phyloP scores from a whole-genome alignment of 53 echinoderm and acorn worm genomes.

The Hippasteria phrygiana region DNA sequence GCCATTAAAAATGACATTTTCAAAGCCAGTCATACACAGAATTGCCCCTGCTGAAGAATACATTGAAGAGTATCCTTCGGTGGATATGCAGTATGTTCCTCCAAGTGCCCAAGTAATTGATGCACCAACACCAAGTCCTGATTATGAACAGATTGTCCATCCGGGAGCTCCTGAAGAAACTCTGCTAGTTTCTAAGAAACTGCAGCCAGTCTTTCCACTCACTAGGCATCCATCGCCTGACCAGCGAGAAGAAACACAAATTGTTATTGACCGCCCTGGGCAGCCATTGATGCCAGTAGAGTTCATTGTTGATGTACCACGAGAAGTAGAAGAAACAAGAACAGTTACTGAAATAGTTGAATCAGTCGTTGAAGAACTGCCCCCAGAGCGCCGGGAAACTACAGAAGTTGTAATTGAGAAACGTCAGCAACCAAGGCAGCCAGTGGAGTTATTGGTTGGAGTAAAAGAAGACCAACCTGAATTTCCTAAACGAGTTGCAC shows the following conservation, averaged over 20 bases:
- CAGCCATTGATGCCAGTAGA: conserved; percentile 69
- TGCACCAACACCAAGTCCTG: not conserved
- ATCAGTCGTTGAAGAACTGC: conserved; percentile 7
- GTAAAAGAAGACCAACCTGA: conserved; percentile 36
- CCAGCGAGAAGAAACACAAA: conserved; percentile 54
- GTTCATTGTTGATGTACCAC: conserved; percentile 62
- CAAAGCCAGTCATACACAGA: conserved; percentile 25
- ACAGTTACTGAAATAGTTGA: conserved; percentile 76
- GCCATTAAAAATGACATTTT: conserved; percentile 47
- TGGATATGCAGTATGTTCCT: conserved; percentile 11
- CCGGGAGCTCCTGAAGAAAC: conserved; percentile 28
- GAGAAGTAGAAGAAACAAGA: conserved; percentile 65
- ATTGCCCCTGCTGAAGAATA: conserved; percentile 37
- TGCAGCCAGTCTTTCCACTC: conserved; percentile 53
- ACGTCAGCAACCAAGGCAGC: conserved; percentile 72
- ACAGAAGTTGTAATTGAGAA: conserved; percentile 82
- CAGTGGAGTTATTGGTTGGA: conserved; percentile 44
- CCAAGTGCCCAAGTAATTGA: not conserved
- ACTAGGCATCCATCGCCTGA: conserved; percentile 55
- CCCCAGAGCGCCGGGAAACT: conserved; percentile 66
- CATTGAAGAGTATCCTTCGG: conserved; percentile 5
- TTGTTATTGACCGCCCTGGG: conserved; percentile 51
- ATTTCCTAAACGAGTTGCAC: conserved; percentile 1
- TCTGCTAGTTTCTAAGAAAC: conserved; percentile 38
- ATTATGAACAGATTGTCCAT: conserved; percentile 55